Evolutionary conservation across 2,888 invertebrate genomes (phyloP).

Genomic region (Macropis europaea): DNA sequence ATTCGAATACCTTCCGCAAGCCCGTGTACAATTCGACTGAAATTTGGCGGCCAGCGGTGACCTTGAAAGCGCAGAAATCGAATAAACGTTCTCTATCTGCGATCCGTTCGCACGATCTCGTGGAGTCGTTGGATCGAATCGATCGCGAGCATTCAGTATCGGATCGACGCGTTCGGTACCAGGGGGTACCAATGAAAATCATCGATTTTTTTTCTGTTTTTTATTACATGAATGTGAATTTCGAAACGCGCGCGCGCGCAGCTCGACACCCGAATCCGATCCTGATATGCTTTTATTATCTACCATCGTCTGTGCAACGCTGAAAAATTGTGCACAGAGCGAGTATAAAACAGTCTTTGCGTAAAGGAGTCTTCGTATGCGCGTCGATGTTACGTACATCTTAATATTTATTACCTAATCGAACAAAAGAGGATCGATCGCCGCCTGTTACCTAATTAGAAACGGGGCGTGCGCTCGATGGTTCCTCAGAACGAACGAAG

Average conservation of each 20-base stretch:
- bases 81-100: slow-evolving; percentile 1
- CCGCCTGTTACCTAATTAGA: slow-evolving; percentile 10
- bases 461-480: not conserved
- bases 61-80: not conserved
- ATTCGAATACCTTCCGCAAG: too few species aligned
- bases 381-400: slow-evolving; percentile 23
- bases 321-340: slow-evolving; percentile 12
- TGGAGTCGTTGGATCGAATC: slow-evolving; percentile 4
- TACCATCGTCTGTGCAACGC: slow-evolving; percentile 17
- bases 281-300: slow-evolving; percentile 42
- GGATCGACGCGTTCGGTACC: slow-evolving; percentile 11
- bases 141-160: slow-evolving; percentile 30
- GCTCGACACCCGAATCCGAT: slow-evolving; percentile 21
- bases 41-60: not conserved
- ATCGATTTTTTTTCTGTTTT: too few species aligned
- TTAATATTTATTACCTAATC: slow-evolving; percentile 22
- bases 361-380: slow-evolving; percentile 46
- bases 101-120: not conserved
- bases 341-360: slow-evolving; percentile 46
- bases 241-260: not conserved
- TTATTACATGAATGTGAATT: too few species aligned
- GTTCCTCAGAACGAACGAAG: slow-evolving; percentile 1
- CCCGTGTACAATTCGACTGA: too few species aligned
- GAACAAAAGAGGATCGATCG: slow-evolving; percentile 8
- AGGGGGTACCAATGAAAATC: not conserved